Conservation (phyloP, 2,113 vertebrate species). For the Phrynosoma blainvillii region DNA sequence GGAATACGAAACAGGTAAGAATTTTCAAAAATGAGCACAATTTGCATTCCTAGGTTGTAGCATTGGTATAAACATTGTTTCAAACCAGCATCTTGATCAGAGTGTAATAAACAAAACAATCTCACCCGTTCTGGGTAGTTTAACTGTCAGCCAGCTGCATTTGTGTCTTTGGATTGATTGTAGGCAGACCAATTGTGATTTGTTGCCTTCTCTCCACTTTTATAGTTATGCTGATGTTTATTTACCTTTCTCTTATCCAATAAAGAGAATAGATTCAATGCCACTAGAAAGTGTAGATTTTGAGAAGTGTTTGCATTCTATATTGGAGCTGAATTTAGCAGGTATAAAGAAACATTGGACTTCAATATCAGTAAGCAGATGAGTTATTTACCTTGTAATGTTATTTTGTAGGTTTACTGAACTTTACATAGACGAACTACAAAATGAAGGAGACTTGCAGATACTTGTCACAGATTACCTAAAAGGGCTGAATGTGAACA, state of each 20-base stretch:
- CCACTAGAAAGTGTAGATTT: too few relatives aligned
- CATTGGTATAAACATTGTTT: background rate
- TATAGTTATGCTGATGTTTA: too few relatives aligned
- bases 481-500: conserved; percentile 85
- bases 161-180: too few relatives aligned
- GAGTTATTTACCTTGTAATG: background rate
- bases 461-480: conserved; percentile 93
- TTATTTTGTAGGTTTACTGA: conserved; percentile 88
- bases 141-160: background rate
- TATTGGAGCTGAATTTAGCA: background rate
- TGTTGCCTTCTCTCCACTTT: too few relatives aligned
- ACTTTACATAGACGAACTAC: conserved; percentile 94
- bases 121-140: too few relatives aligned
- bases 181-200: too few relatives aligned
- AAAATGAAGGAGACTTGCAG: conserved; percentile 88
- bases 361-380: background rate
- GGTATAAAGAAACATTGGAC: background rate
- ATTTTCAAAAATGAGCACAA: background rate
- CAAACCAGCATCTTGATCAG: background rate
- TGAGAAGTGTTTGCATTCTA: background rate
- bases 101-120: too few relatives aligned
- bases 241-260: too few relatives aligned
- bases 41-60: background rate
- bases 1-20: conserved; percentile 94
- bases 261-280: too few relatives aligned